Percentiles rank a stretch among this genome's conserved stretches.
These are phyloP conservation scores for Alectoris magna DNA, from an alignment of 2,797 vertebrate genomes.

Conservation along the genomic window DNA sequence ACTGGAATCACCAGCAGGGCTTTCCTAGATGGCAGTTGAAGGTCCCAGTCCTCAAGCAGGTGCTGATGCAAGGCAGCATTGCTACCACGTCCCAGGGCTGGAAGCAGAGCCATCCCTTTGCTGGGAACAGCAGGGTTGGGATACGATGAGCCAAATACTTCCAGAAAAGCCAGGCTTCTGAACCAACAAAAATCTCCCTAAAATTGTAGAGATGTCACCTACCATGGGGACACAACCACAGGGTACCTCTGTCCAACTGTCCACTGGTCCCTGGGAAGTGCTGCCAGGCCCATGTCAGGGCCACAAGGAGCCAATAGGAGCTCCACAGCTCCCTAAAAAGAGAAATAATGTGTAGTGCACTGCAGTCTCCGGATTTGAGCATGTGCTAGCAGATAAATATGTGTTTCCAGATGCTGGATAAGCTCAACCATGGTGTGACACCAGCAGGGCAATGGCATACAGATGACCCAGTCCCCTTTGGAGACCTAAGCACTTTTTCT, in stretches of 20 bases:
- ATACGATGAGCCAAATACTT: neutral
- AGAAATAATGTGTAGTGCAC: neutral
- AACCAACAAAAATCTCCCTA: neutral
- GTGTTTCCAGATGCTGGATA: neutral
- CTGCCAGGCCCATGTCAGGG: neutral
- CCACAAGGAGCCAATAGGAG: fast-evolving
- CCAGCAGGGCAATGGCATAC: neutral
- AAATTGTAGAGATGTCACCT: fast-evolving
- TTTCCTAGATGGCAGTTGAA: too few species aligned
- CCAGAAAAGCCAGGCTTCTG: neutral
- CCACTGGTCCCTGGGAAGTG: neutral
- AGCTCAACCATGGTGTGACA: neutral
- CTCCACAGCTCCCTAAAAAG: neutral
- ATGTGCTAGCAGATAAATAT: neutral
- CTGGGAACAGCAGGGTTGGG: neutral
- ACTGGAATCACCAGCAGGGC: too few species aligned
- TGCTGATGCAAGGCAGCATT: neutral
- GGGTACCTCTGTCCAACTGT: neutral
- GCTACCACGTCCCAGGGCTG: neutral
- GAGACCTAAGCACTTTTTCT: neutral
- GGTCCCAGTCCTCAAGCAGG: neutral
- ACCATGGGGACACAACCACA: fast-evolving
- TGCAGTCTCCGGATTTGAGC: neutral
- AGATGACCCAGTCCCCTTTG: neutral
- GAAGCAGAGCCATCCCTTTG: neutral